Percentiles rank a stretch among this genome's conserved stretches.
These are phyloP conservation scores for Carapus acus DNA, from an alignment of 2,797 vertebrate species.

Conservation along the genomic window DNA sequence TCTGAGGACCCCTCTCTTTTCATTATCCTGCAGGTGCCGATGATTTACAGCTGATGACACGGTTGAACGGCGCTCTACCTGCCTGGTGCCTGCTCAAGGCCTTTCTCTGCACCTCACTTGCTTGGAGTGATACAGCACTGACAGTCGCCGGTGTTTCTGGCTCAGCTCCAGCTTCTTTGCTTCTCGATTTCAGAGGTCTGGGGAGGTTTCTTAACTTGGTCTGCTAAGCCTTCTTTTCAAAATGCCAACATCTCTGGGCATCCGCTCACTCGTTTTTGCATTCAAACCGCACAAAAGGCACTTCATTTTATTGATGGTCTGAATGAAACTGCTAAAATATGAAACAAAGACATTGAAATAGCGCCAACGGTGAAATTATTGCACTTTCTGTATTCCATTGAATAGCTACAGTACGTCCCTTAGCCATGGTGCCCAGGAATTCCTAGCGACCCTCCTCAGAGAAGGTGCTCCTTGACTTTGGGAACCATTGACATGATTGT, in stretches of 20 bases:
- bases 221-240: conserved; percentile 7
- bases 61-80: conserved; percentile 61
- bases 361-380: no score
- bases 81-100: conserved; percentile 50
- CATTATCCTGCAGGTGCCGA: conserved; percentile 62
- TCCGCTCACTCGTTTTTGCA: no score
- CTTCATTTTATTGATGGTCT: no score
- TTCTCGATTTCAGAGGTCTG: conserved; percentile 31
- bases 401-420: no score
- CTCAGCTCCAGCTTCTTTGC: conserved; percentile 39
- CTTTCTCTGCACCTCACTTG: conserved; percentile 53
- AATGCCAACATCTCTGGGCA: conserved; percentile 34
- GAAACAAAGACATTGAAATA: no score
- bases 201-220: conserved; percentile 17
- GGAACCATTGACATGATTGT: no score
- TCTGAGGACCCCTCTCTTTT: conserved; percentile 61
- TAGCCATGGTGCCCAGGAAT: no score
- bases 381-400: no score
- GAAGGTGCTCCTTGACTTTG: no score
- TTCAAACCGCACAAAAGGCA: no score
- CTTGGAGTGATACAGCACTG: conserved; percentile 39
- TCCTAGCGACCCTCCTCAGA: no score
- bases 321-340: no score
- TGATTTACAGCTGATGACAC: conserved; percentile 60
- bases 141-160: conserved; percentile 28